Evolutionary conservation across 2,888 invertebrate species (phyloP), one percentile per base, ranked within the genome.

Genomic region (Microctonus hyperodae): DNA sequence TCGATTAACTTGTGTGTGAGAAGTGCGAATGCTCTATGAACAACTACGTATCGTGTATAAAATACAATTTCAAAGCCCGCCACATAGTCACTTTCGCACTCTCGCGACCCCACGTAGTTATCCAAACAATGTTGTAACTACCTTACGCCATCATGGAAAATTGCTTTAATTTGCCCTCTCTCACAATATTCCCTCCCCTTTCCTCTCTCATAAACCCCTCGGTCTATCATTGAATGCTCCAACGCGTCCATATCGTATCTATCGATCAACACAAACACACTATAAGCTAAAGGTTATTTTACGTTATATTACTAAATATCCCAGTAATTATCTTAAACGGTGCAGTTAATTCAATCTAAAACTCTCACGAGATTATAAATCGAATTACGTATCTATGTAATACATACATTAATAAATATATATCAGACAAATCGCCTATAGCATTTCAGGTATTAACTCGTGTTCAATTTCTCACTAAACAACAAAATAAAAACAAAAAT

Each of bases 151-250:
- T 61, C 55, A 31, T 65, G 60, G 70, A 70, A 69, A 70, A 44
- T 72, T 72, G 72, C 67, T 72, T 73, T 69, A 73, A 74, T 72
- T 73, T 71, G 71, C 71, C 70, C 72, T 65, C 70, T n/a, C n/a
- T n/a, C n/a, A n/a, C n/a, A 71, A 67, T 72, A 67, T 73, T 44
- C 69, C 69, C 66, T 69, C 70, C 70, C 70, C 64, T 64, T 56
- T 7, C 28, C 55, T 6, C 50, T 31, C 44, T 40, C 20, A 22
- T 51, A 44, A 59, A 16, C 31, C 63, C 35, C 31, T 33, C 33
- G 35, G 16, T 60, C 22, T 59, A 56, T 48, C 53, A 44, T 44
- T n/a, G 44, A 44, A 44, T 44, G n/a, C 44, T 16, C 44, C 44
- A 44, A 16, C 44, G 44, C 44, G 16, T 44, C 44, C 20, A 44